phyloP scores from a whole-genome alignment of 2,888 invertebrate genomes.

The Caenorhabditis doughertyi region DNA sequence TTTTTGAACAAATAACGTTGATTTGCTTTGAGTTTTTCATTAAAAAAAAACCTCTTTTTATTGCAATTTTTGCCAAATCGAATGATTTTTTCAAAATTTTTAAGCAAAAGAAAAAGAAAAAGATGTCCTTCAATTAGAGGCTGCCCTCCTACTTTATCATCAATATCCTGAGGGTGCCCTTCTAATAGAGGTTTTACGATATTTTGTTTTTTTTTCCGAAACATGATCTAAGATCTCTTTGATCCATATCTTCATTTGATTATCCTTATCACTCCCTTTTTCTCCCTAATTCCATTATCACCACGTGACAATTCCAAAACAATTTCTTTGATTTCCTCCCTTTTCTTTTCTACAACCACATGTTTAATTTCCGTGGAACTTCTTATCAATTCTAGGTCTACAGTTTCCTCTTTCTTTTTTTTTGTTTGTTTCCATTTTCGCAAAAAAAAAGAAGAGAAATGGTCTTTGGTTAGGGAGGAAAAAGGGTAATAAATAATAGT shows the following conservation, averaged over 20 bases:
- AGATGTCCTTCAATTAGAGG: too few species aligned
- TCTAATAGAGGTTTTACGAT: too few species aligned
- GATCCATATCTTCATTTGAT: neutral
- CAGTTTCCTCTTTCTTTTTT: constrained; percentile 9
- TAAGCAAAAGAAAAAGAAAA: too few species aligned
- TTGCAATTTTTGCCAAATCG: too few species aligned
- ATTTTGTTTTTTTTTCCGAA: neutral
- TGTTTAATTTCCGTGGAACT: constrained; percentile 5
- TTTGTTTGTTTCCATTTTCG: constrained; percentile 7
- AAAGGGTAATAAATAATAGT: neutral
- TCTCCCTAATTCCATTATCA: neutral
- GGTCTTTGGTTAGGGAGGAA: constrained; percentile 13
- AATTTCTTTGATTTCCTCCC: neutral
- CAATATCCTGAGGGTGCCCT: too few species aligned
- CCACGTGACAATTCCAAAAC: constrained; percentile 23
- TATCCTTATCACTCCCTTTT: neutral
- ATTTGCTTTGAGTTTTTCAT: too few species aligned
- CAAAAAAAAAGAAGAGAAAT: neutral
- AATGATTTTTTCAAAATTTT: too few species aligned
- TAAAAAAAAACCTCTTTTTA: too few species aligned
- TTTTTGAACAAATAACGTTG: too few species aligned
- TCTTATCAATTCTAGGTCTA: constrained; percentile 16
- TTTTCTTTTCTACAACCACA: constrained; percentile 10
- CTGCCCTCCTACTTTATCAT: too few species aligned
- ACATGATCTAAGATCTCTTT: constrained; percentile 9